A percentile compares a stretch with the other conserved stretches of the same genome.
These are phyloP conservation scores for Petroica traversi DNA, from an alignment of 2,113 vertebrate genomes.

Conservation along the genomic window DNA sequence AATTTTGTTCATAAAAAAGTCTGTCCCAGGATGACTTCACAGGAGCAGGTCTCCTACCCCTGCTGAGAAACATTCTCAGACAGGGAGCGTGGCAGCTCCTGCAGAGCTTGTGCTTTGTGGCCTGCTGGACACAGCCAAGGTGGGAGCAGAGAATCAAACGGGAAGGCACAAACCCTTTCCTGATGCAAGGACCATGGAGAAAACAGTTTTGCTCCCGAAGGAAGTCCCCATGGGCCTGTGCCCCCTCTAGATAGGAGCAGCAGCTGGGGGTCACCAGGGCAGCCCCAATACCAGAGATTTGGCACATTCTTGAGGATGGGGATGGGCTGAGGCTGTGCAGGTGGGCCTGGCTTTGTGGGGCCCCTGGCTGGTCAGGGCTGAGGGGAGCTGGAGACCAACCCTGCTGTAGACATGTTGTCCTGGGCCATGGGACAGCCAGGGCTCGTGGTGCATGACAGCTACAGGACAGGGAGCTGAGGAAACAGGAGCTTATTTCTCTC, in stretches of 20 bases:
- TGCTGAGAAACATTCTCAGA: background rate
- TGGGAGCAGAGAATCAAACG: background rate
- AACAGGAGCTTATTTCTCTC: background rate
- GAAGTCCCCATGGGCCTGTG: background rate
- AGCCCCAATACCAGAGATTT: rapidly evolving
- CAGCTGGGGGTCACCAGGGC: background rate
- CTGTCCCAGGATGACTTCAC: background rate
- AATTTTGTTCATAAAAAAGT: background rate
- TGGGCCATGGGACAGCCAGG: background rate
- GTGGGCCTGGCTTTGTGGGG: background rate
- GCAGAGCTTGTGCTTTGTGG: background rate
- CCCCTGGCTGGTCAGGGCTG: background rate
- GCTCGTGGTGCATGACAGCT: background rate
- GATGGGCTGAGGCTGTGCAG: rapidly evolving
- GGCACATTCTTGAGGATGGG: background rate
- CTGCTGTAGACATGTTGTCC: rapidly evolving
- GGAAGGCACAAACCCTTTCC: background rate
- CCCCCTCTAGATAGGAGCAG: background rate
- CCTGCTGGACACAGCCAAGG: background rate
- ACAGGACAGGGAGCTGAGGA: background rate
- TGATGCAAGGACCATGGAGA: background rate
- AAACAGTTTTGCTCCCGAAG: background rate
- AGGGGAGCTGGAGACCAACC: background rate
- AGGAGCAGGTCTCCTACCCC: background rate
- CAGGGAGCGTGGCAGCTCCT: background rate